Evolutionary conservation across 2,113 vertebrate species (phyloP).

Genomic region (Rhinolophus ferrumequinum): DNA sequence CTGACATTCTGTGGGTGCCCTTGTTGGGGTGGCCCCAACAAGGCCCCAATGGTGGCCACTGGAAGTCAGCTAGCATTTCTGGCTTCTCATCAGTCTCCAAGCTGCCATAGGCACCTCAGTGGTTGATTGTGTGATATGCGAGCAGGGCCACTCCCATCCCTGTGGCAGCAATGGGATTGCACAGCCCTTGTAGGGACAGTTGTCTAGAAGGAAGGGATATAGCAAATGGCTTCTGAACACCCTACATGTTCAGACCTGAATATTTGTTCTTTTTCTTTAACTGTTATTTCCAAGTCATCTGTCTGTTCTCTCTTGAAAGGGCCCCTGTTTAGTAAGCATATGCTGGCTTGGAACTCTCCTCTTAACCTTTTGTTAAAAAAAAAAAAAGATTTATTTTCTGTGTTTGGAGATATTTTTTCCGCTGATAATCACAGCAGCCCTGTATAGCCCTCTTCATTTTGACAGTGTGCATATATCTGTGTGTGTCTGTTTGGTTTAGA

Average conservation of each 20-base stretch:
- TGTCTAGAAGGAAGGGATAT: background rate
- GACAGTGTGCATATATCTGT: background rate
- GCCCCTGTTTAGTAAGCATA: background rate
- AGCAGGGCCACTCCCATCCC: background rate
- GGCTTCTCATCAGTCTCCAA: background rate
- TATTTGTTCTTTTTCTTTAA: background rate
- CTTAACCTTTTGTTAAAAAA: background rate
- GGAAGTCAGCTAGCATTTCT: background rate
- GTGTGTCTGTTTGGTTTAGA: background rate
- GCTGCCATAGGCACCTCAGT: background rate
- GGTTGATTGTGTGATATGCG: too few relatives aligned
- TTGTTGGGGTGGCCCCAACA: rapidly evolving
- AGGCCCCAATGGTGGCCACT: rapidly evolving
- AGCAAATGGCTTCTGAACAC: background rate
- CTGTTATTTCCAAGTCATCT: background rate
- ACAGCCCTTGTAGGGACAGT: background rate
- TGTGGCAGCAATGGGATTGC: background rate
- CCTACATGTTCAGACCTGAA: background rate
- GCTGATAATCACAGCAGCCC: background rate
- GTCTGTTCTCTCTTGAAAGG: background rate
- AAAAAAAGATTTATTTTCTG: background rate
- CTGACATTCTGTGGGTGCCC: background rate
- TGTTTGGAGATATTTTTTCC: background rate
- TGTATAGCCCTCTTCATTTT: too few relatives aligned
- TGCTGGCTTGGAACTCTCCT: background rate